Base-by-base conservation (phyloP, 2,797 vertebrate species). In the Trachurus trachurus region DNA sequence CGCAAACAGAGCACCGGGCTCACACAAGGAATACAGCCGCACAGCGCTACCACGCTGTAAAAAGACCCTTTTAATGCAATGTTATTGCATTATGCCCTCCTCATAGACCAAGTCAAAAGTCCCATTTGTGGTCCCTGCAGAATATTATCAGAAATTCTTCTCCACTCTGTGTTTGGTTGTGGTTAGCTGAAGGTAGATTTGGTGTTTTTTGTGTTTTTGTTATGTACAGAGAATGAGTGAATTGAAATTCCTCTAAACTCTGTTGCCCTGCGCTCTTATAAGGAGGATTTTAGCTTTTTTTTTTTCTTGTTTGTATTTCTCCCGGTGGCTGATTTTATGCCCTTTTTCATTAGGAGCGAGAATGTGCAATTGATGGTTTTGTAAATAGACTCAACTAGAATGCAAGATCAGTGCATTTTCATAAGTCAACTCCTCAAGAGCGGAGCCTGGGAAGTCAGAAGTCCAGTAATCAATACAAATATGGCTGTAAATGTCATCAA, bases 1-100 rank as follows among this genome's bases (percentile, higher is more conserved):
- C 92, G 90, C 93, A 95, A 95, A 93, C 94, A 93, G 93, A 93
- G 93, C 93, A 83, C 89, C 76, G 83, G 89, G 88, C 91, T 91
- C 85, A 91, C 91, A 92, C 90, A 68, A 90, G 92, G 89, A 90
- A 92, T 85, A 89, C 86, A 83, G 84, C 84, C 68, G 34, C 29
- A 52, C 75, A 71, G 88, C 80, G 26, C 87, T 79, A 77, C 87
- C 88, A 71, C 73, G 71, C 88, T 88, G 87, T 84, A 91, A 92
- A 93, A 92, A 91, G 82, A 92, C 76, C 90, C 90, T 91, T 91
- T 93, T 92, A 93, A 94, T 92, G 93, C 91, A 90, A 85, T 85
- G 88, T 92, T 92, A 91, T 93, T 93, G 89, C 92, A 94, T 93
- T 93, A 92, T 93, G 92, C 84, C 94, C 90, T 91, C 89, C 89